Conservation (phyloP, 2,888 invertebrate species). For the Chrysomela aeneicollis region DNA sequence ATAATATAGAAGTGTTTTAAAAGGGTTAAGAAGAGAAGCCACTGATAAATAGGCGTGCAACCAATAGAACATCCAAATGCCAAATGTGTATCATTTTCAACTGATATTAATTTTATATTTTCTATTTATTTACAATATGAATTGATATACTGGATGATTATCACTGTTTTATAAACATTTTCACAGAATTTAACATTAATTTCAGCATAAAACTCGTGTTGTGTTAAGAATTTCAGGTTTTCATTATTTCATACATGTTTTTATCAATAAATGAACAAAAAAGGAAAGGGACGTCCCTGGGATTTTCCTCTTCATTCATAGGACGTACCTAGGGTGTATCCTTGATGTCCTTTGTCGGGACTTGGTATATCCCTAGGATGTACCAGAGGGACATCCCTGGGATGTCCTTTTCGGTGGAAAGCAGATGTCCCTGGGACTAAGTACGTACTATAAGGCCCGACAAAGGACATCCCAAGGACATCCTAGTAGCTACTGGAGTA, state of each 20-base stretch:
- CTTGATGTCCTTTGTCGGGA: neutral
- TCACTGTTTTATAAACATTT: no score
- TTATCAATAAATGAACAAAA: no score
- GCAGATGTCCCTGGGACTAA: neutral
- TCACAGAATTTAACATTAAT: no score
- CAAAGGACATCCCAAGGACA: neutral
- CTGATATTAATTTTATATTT: neutral
- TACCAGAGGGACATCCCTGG: neutral
- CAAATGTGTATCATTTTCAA: neutral
- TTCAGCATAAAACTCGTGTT: no score
- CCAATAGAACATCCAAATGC: no score
- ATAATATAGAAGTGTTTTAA: neutral
- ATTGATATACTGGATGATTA: no score
- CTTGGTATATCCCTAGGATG: neutral
- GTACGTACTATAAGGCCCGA: neutral
- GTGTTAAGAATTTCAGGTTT: no score
- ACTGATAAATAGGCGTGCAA: neutral
- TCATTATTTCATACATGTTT: no score
- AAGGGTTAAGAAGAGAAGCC: neutral
- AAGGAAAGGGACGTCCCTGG: constrained; percentile 6
- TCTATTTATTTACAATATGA: no score
- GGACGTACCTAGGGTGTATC: neutral
- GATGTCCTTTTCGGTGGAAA: neutral
- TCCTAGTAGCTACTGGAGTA: neutral
- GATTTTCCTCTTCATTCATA: neutral